These are phyloP conservation scores for Acanthacorydalis orientalis DNA, from an alignment of 2,888 invertebrate genomes.

Conservation along the genomic window DNA sequence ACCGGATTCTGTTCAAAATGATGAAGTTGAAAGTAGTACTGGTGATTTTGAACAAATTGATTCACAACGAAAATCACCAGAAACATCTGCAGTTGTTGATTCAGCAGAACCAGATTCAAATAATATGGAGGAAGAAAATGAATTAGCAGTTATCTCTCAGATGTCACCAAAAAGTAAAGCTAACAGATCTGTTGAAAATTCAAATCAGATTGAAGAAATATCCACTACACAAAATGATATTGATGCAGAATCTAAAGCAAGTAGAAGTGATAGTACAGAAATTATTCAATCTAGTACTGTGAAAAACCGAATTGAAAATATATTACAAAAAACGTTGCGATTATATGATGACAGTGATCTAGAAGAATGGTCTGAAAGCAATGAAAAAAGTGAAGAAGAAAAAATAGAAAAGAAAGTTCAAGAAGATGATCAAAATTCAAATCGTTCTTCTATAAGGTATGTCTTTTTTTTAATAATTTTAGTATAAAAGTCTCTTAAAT, in stretches of 20 bases:
- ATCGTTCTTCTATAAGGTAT: constrained; percentile 6
- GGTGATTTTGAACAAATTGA: constrained; percentile 23
- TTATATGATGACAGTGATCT: constrained; percentile 10
- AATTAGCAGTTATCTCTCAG: constrained; percentile 7
- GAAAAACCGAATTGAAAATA: constrained; percentile 6
- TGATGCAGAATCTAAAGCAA: constrained; percentile 8
- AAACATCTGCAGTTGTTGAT: constrained; percentile 25
- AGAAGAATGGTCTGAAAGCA: constrained; percentile 10
- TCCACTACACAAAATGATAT: constrained; percentile 10
- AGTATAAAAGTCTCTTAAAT: too few relatives aligned
- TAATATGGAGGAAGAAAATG: constrained; percentile 8
- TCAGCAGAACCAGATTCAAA: constrained; percentile 7
- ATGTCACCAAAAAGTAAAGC: constrained; percentile 9
- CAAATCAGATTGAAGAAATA: constrained; percentile 12
- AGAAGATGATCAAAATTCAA: constrained; percentile 2
- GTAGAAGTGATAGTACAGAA: constrained; percentile 3
- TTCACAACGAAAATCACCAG: constrained; percentile 18
- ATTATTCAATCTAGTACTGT: constrained; percentile 13
- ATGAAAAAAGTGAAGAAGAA: constrained; percentile 5
- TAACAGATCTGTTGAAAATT: constrained; percentile 11
- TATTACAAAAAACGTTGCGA: constrained; percentile 8
- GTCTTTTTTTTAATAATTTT: too few relatives aligned
- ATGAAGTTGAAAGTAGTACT: constrained; percentile 24
- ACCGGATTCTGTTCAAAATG: constrained; percentile 6
- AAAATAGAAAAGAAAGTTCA: constrained; percentile 5